These are phyloP conservation scores for Tretioscincus oriximinensis DNA, from an alignment of 2,113 vertebrate species.

Conservation along the genomic window DNA sequence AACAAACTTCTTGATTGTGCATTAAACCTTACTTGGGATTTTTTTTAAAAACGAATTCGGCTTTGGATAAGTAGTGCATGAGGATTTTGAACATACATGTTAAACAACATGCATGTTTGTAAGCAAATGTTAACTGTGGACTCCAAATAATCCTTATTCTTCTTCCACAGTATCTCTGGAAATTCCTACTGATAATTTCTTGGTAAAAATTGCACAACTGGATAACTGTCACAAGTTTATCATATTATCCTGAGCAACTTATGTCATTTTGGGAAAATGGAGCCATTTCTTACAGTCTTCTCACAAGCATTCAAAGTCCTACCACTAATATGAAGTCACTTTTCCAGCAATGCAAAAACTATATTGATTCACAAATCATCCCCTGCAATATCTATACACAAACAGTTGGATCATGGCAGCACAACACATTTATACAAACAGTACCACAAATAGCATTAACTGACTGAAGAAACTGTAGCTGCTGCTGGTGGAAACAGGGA, in stretches of 20 bases:
- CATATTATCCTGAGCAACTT: not conserved
- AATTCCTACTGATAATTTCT: not conserved
- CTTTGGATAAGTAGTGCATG: not conserved
- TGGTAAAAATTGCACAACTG: not conserved
- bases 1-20: not conserved
- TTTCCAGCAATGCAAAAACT: constrained; percentile 47
- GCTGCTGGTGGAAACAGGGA: not conserved
- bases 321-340: constrained; percentile 9
- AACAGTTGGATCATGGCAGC: not conserved
- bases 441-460: too few species aligned
- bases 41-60: not conserved
- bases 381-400: constrained; percentile 50
- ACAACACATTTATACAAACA: not conserved
- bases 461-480: too few species aligned
- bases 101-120: not conserved
- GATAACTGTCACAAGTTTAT: not conserved
- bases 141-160: not conserved
- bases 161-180: not conserved
- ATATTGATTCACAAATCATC: constrained; percentile 5
- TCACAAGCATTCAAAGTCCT: not conserved
- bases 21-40: not conserved
- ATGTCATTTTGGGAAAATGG: not conserved
- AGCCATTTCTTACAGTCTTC: not conserved
- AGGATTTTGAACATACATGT: not conserved
- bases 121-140: not conserved